Conservation (phyloP, 2,113 vertebrate genomes). For the Micronycteris hirsuta region DNA sequence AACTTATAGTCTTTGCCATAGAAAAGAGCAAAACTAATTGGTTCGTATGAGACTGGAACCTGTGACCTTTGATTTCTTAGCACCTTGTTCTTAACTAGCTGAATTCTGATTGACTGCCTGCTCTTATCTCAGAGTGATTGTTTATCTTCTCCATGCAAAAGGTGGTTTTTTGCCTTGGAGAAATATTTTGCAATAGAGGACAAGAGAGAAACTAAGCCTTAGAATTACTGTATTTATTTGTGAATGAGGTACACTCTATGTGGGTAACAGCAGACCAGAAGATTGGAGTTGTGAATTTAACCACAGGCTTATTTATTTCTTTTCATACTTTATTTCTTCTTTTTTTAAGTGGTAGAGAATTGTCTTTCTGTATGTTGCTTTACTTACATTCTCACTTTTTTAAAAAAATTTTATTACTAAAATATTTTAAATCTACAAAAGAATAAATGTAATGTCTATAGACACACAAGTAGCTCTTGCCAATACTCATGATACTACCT, state of each 20-base stretch:
- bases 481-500: background rate
- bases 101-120: slow-evolving; percentile 46
- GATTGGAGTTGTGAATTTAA: background rate
- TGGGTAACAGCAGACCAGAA: background rate
- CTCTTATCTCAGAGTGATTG: slow-evolving; percentile 19
- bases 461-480: background rate
- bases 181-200: slow-evolving; percentile 20
- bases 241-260: background rate
- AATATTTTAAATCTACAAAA: background rate
- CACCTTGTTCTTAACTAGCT: slow-evolving; percentile 43
- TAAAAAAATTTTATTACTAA: background rate
- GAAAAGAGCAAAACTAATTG: slow-evolving; percentile 62
- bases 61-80: slow-evolving; percentile 62
- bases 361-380: background rate
- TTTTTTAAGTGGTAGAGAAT: background rate
- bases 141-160: slow-evolving; percentile 36
- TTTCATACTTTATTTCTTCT: background rate
- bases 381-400: background rate
- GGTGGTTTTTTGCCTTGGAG: slow-evolving; percentile 25
- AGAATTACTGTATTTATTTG: background rate
- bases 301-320: slow-evolving; percentile 7
- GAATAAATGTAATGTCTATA: background rate
- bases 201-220: slow-evolving; percentile 8
- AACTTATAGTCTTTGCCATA: slow-evolving; percentile 31
- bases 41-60: slow-evolving; percentile 57